Percentiles rank a stretch among this genome's conserved stretches.
Conservation (phyloP, 2,888 invertebrate species). For the Horisme vitalbata region DNA sequence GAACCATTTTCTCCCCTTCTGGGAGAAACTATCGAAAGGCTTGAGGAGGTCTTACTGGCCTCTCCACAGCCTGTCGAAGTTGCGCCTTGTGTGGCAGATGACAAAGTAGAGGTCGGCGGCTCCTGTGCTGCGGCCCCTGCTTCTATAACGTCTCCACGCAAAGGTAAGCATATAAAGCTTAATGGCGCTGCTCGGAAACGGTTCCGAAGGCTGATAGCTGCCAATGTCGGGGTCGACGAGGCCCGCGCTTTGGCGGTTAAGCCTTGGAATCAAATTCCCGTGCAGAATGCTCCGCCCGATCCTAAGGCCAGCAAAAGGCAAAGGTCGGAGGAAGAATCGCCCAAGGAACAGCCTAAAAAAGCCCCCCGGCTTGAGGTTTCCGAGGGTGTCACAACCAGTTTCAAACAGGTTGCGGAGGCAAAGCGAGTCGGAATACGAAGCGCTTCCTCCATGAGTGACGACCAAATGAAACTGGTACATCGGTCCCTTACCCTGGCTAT, state of each 20-base stretch:
- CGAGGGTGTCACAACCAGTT: neutral
- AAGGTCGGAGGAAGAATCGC: neutral
- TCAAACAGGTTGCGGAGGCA: neutral
- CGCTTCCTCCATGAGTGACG: neutral
- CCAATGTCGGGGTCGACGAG: neutral
- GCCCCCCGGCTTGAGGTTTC: neutral
- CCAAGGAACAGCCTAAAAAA: neutral
- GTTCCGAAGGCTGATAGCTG: neutral
- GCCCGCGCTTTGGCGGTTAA: neutral
- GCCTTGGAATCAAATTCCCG: neutral
- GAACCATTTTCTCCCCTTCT: no score
- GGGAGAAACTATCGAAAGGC: no score
- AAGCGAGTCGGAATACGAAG: neutral
- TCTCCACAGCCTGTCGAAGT: neutral
- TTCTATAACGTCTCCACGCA: neutral
- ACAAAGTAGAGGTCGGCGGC: neutral
- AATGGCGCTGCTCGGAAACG: neutral
- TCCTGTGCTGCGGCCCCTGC: neutral
- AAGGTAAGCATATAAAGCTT: neutral
- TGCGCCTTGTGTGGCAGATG: neutral
- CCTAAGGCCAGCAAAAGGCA: neutral
- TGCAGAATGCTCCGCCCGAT: neutral
- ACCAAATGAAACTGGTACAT: neutral
- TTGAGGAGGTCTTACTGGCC: neutral
- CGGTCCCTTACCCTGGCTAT: constrained; percentile 1